Evolutionary conservation across 2,113 vertebrate species (phyloP), one percentile per base, ranked within the genome.

Genomic region (Meles meles): DNA sequence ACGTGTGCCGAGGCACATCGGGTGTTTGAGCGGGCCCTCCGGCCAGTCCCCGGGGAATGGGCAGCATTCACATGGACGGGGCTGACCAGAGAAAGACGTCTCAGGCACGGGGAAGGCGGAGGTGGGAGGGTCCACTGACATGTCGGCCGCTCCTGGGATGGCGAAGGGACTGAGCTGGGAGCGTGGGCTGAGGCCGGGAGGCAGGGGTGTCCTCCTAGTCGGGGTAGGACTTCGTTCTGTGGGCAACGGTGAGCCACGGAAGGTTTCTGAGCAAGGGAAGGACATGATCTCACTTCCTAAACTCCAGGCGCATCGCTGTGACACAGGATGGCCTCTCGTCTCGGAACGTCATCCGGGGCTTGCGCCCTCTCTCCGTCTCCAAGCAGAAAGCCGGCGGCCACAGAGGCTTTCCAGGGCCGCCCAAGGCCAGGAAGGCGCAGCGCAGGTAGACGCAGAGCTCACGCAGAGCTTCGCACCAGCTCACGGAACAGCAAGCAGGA

Each of bases 71-170:
- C 88, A 39, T 39, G 29, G 71, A 69, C 25, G 14, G 82, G n/a
- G 13, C 37, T 13, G 7, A 49, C 72, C 27, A 14, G 29, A 11
- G 23, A 29, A 15, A 69, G 57, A 2, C 31, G 31, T 39, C 18
- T 55, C 8, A 18, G 61, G 44, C 6, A 15, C 9, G 0, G 42
- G 14, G 34, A 44, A 29, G 49, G 37, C 2, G 2, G 1, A 37
- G 44, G 31, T 34, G 29, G 82, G 37, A 14, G 23, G 29, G n/a
- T 3, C 20, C 31, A 11, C 37, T 4, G 55, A 31, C 72, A 13
- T 0, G 8, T 0, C 1, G n/a, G 44, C 4, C 31, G 18, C 37
- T 39, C 4, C 13, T 4, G 37, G 23, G 9, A 1, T 9, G 23
- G 10, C 7, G 3, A 29, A 76, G 25, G 72, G 23, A 17, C 52